phyloP scores from a whole-genome alignment of 2,113 vertebrate genomes.

The Alethe castanea region DNA sequence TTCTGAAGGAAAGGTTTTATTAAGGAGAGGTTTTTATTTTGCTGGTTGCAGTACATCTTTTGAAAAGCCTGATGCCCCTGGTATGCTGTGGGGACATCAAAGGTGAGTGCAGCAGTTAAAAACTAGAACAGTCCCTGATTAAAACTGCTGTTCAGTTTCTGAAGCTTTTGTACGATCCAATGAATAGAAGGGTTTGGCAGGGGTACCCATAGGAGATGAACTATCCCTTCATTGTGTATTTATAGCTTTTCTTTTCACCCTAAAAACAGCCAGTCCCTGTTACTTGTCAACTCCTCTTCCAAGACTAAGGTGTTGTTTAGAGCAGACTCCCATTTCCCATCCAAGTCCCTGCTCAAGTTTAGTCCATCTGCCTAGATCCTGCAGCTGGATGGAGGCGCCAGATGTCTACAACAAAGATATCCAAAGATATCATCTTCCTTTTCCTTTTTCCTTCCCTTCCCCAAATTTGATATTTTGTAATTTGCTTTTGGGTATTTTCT shows the following conservation, averaged over 20 bases:
- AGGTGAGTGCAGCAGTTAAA: neutral
- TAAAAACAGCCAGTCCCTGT: neutral
- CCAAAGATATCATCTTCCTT: neutral
- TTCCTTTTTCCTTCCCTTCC: no score
- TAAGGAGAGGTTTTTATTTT: neutral
- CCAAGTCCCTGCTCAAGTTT: neutral
- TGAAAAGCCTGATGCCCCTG: neutral
- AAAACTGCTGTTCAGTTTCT: neutral
- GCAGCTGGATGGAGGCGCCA: neutral
- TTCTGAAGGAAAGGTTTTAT: neutral
- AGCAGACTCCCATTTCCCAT: neutral
- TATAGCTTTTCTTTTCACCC: neutral
- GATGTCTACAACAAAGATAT: neutral
- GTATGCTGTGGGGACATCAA: neutral
- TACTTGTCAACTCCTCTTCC: neutral
- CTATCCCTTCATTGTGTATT: neutral
- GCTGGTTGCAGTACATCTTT: neutral
- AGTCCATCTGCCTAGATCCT: neutral
- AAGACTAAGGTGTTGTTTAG: neutral
- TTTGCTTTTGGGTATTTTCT: neutral
- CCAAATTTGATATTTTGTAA: neutral
- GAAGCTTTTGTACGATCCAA: neutral
- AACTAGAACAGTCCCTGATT: neutral
- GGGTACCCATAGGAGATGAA: neutral
- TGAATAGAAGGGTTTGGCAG: neutral